These are phyloP conservation scores for Drosophila gunungcola DNA, from an alignment of 1,140 invertebrate species.

Conservation along the genomic window DNA sequence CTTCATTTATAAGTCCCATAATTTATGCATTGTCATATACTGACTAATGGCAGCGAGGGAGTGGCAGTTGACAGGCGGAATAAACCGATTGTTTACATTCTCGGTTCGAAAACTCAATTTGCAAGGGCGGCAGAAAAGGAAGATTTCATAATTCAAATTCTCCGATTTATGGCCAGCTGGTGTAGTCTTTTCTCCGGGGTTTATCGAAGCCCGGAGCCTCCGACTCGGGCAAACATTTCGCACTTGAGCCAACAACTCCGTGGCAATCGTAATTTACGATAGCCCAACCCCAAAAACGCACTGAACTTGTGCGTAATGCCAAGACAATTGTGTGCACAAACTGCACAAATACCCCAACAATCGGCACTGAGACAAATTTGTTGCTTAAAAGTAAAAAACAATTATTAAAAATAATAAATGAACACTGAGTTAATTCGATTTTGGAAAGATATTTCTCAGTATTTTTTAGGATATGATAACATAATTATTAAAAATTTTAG, in stretches of 20 bases:
- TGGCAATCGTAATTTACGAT: conserved; percentile 66
- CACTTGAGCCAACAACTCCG: conserved; percentile 50
- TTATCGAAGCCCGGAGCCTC: conserved; percentile 32
- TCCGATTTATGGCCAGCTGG: conserved; percentile 52
- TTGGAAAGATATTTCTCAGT: too few relatives aligned
- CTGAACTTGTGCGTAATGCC: conserved; percentile 45
- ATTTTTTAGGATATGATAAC: too few relatives aligned
- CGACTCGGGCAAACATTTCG: conserved; percentile 17
- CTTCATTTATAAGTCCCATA: conserved; percentile 64
- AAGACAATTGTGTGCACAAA: conserved; percentile 60
- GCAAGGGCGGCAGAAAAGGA: conserved; percentile 11
- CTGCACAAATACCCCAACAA: conserved; percentile 10
- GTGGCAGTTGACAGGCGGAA: conserved; percentile 50
- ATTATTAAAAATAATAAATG: neutral
- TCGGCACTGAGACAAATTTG: neutral
- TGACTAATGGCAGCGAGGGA: conserved; percentile 39
- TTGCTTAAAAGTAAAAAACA: neutral
- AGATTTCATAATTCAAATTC: conserved; percentile 66
- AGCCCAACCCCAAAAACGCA: conserved; percentile 29
- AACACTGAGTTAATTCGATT: too few relatives aligned
- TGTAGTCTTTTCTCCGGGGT: conserved; percentile 5
- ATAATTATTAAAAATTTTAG: too few relatives aligned
- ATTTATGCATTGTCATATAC: conserved; percentile 74
- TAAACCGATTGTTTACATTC: conserved; percentile 53
- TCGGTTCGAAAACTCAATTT: conserved; percentile 34